Evolutionary conservation across 2,888 invertebrate genomes (phyloP), one percentile per base, ranked within the genome.

Genomic region (Chesias legatella): DNA sequence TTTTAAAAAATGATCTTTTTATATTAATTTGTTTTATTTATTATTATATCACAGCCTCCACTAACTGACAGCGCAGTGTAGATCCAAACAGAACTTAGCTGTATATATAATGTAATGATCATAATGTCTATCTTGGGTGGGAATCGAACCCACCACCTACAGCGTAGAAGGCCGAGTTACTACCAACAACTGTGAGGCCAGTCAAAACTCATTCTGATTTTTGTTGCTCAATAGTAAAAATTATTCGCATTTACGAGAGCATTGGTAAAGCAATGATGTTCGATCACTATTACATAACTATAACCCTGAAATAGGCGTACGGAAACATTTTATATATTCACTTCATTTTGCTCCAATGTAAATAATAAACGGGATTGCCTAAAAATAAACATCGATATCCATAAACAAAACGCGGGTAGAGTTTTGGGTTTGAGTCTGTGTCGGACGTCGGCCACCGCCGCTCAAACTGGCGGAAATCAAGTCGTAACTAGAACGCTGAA

Each of bases 401-500:
- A 47, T 54, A 54, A 53, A 56, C 51, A 58, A 48, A 56, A 34
- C 38, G 31, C 28, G 45, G 33, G 26, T 27, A 30, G 38, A 34
- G 40, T 37, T 37, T 33, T 25, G 29, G 26, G 24, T 17, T n/a
- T 32, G 21, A 35, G 2, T 10, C 24, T 26, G 24, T 49, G 53
- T 9, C 27, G 32, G 38, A 31, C 50, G 38, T 34, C 10, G 17
- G 22, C 7, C 28, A 21, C 40, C 50, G 53, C 54, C 52, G 61
- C 55, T 67, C 60, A 61, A 80, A 82, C 83, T 82, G 76, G 82
- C 62, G 66, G 65, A 62, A 71, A 81, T 81, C 85, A 73, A 68
- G 83, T 77, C 68, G 32, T 73, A 84, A 83, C 85, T 82, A 80
- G 85, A 75, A 75, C 53, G 55, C 69, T 63, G 72, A 67, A 80